A percentile compares a stretch with the other conserved stretches of the same genome.
Conservation (phyloP, 1,140 invertebrate species). For the Saccostrea cuccullata region DNA sequence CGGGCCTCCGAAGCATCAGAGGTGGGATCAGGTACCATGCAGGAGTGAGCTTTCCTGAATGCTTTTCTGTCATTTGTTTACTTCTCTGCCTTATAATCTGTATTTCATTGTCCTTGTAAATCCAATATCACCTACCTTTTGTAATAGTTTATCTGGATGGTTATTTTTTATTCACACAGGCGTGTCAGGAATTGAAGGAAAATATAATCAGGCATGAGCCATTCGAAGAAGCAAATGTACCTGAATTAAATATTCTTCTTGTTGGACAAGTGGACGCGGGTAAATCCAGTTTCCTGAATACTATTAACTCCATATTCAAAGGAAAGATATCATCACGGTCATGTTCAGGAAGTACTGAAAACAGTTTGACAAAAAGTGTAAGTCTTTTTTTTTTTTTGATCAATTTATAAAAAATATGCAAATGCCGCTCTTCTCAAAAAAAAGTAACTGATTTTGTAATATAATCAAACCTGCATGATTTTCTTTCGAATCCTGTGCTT, state of each 20-base stretch:
- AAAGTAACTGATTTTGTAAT: no score
- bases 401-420: background rate
- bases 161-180: background rate
- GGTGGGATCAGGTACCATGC: no score
- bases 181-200: slow-evolving; percentile 5
- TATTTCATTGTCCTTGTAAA: no score
- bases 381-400: slow-evolving; percentile 9
- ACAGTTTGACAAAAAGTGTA: slow-evolving; percentile 61
- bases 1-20: no score
- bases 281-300: slow-evolving; percentile 66
- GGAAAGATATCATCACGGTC: slow-evolving; percentile 51
- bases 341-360: slow-evolving; percentile 50
- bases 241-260: slow-evolving; percentile 50
- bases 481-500: no score
- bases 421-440: background rate
- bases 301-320: slow-evolving; percentile 59
- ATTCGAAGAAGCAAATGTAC: slow-evolving; percentile 39
- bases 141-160: no score
- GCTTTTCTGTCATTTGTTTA: no score
- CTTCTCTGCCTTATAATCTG: no score
- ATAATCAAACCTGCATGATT: no score
- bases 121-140: no score
- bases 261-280: slow-evolving; percentile 60
- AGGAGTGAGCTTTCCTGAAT: no score
- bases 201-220: slow-evolving; percentile 43